A percentile compares a stretch with the other conserved stretches of the same genome.
phyloP scores from a whole-genome alignment of 1,140 invertebrate species.

The Anastatus disparis region DNA sequence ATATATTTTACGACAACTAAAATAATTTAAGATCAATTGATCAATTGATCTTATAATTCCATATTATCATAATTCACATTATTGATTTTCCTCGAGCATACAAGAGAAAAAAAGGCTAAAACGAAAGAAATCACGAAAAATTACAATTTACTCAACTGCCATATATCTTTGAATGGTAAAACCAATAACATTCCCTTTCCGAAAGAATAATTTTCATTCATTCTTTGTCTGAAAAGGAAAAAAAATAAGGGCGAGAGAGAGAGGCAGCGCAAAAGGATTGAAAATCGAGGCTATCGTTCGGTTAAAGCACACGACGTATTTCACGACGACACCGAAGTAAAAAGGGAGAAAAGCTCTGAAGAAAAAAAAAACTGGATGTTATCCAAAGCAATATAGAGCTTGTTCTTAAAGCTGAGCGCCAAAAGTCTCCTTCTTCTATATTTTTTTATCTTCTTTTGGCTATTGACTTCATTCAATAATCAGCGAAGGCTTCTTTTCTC shows the following conservation, averaged over 20 bases:
- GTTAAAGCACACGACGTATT: background rate
- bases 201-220: conserved; percentile 32
- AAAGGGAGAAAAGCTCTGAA: background rate
- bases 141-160: background rate
- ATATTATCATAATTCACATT: no score
- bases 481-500: no score
- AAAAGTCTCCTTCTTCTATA: no score
- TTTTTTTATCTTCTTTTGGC: no score
- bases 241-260: no score
- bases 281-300: no score
- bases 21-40: no score
- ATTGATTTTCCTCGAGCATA: background rate
- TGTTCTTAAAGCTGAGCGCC: background rate
- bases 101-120: background rate
- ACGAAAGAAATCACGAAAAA: background rate
- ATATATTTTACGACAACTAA: no score
- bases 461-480: conserved; percentile 23
- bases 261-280: no score
- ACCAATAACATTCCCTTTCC: conserved; percentile 11
- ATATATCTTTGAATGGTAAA: background rate
- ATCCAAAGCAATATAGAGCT: no score
- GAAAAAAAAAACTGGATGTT: background rate
- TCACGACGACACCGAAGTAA: conserved; percentile 17
- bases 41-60: no score
- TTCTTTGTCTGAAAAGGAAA: no score